These are phyloP conservation scores for Cyclura pinguis DNA, from an alignment of 2,797 vertebrate genomes.

Conservation along the genomic window DNA sequence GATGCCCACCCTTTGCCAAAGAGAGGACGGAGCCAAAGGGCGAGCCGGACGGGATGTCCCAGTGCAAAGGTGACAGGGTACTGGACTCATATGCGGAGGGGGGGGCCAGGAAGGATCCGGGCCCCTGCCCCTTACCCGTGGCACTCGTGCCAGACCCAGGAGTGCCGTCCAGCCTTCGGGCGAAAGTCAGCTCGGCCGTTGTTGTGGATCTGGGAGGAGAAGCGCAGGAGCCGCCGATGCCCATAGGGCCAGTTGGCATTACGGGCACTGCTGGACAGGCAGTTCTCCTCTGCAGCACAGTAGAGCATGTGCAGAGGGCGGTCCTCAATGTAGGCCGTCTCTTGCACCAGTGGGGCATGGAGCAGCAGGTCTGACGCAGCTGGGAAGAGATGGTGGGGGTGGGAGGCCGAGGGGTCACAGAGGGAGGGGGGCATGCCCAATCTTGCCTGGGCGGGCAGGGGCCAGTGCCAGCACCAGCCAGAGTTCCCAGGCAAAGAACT, in stretches of 20 bases:
- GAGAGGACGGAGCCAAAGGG: too few species aligned
- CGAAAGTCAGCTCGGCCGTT: conserved; percentile 95
- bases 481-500: not conserved
- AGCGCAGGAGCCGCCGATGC: conserved; percentile 94
- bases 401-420: not conserved
- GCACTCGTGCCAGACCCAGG: conserved; percentile 99
- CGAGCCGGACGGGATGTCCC: too few species aligned
- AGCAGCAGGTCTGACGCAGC: conserved; percentile 94
- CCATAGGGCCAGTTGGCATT: conserved; percentile 97
- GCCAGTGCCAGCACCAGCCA: not conserved
- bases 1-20: not conserved
- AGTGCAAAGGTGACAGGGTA: too few species aligned
- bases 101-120: not conserved
- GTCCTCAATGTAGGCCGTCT: conserved; percentile 97
- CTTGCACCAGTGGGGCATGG: conserved; percentile 91
- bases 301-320: conserved; percentile 97
- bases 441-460: not conserved
- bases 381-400: conserved; percentile 66
- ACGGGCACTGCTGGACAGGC: conserved; percentile 90
- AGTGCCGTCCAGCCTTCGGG: conserved; percentile 95
- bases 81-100: too few species aligned
- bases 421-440: not conserved
- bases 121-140: conserved; percentile 84
- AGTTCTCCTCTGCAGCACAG: conserved; percentile 96
- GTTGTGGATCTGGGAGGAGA: conserved; percentile 99